Percentiles rank a stretch among this genome's conserved stretches.
Evolutionary conservation across 2,888 invertebrate genomes (phyloP).

Genomic region (Acleris holmiana): DNA sequence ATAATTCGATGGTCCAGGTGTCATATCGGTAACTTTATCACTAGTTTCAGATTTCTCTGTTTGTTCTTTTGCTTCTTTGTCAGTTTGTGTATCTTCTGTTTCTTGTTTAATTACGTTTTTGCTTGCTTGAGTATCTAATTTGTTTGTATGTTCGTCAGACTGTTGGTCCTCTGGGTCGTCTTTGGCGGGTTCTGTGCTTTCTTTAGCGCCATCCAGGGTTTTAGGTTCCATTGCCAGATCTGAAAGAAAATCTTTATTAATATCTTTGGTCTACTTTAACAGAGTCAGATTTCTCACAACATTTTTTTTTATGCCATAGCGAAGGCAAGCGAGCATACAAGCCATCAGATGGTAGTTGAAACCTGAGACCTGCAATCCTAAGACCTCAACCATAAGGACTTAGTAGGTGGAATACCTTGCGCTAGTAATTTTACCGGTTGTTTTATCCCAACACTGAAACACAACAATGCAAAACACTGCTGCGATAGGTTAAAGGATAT

Average conservation of each 20-base stretch:
- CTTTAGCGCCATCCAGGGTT: slow-evolving; percentile 35
- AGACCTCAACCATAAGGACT: too few species aligned
- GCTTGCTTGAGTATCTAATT: slow-evolving; percentile 37
- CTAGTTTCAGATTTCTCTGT: slow-evolving; percentile 17
- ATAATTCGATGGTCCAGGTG: slow-evolving; percentile 48
- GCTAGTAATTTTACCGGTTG: too few species aligned
- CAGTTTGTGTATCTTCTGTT: slow-evolving; percentile 23
- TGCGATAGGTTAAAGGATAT: too few species aligned
- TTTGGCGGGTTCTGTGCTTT: slow-evolving; percentile 35
- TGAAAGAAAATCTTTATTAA: slow-evolving; percentile 37
- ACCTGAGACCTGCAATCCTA: too few species aligned
- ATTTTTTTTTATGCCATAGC: too few species aligned
- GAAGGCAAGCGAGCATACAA: too few species aligned
- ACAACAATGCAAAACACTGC: too few species aligned
- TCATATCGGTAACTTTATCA: slow-evolving; percentile 11
- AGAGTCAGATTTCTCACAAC: too few species aligned
- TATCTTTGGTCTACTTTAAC: too few species aligned
- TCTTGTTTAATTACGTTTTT: slow-evolving; percentile 7
- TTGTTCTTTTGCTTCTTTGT: slow-evolving; percentile 39
- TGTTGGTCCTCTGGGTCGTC: slow-evolving; percentile 34
- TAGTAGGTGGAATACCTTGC: too few species aligned
- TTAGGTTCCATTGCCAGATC: slow-evolving; percentile 39
- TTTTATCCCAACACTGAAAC: too few species aligned
- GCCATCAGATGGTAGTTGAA: too few species aligned
- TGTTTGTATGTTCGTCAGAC: slow-evolving; percentile 40